These are phyloP conservation scores for Microtus oregoni DNA, from an alignment of 2,113 vertebrate genomes.

Conservation along the genomic window DNA sequence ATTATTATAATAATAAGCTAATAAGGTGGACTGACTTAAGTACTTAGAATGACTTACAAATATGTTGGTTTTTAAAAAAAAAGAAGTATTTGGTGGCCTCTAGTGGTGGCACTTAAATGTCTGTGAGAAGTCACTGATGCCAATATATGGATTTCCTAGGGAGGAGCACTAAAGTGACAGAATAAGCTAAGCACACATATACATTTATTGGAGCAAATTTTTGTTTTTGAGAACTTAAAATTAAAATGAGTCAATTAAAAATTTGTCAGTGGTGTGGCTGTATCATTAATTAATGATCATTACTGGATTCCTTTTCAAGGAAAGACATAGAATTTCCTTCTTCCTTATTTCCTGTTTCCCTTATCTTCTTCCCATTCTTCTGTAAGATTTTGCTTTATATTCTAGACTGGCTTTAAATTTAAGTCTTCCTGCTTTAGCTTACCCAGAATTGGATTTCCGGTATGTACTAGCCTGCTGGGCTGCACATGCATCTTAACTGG, in stretches of 20 bases:
- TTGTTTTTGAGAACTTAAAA: conserved; percentile 48
- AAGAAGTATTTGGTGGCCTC: conserved; percentile 79
- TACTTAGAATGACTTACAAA: conserved; percentile 44
- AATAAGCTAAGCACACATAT: neutral
- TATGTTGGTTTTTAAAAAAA: conserved; percentile 60
- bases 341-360: neutral
- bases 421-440: neutral
- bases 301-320: conserved; percentile 7
- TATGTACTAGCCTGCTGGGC: neutral
- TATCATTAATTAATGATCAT: conserved; percentile 41
- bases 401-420: neutral
- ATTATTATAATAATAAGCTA: neutral
- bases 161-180: conserved; percentile 23
- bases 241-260: conserved; percentile 44
- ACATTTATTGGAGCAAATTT: conserved; percentile 53
- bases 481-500: neutral
- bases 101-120: conserved; percentile 76
- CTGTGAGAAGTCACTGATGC: conserved; percentile 58
- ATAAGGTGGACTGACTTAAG: neutral
- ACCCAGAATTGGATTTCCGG: neutral
- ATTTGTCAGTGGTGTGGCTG: neutral
- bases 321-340: conserved; percentile 30
- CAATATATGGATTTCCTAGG: conserved; percentile 38
- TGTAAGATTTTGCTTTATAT: neutral
- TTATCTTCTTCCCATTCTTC: neutral